phyloP scores from a whole-genome alignment of 2,888 invertebrate genomes.

The Furcula furcula region DNA sequence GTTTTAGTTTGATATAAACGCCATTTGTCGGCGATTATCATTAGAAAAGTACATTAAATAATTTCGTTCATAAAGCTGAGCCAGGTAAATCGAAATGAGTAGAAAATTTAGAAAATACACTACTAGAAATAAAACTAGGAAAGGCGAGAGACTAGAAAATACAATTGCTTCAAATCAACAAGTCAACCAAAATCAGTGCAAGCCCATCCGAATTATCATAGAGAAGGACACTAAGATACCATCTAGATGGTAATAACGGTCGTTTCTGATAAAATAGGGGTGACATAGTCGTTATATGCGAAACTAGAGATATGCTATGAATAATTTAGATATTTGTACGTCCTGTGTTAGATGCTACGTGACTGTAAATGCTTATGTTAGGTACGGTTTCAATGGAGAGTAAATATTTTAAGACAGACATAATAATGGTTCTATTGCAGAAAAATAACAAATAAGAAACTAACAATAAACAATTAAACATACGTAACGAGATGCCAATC shows the following conservation, averaged over 20 bases:
- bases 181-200: constrained; percentile 18
- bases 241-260: constrained; percentile 20
- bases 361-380: not conserved
- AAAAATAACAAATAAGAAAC: too few relatives aligned
- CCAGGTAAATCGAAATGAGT: too few relatives aligned
- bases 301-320: constrained; percentile 13
- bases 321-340: constrained; percentile 20
- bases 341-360: constrained; percentile 3
- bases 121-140: too few relatives aligned
- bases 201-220: constrained; percentile 5
- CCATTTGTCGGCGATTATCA: too few relatives aligned
- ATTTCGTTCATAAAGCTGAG: too few relatives aligned
- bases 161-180: constrained; percentile 12
- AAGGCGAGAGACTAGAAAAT: too few relatives aligned
- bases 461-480: too few relatives aligned
- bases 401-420: too few relatives aligned
- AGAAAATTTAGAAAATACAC: too few relatives aligned
- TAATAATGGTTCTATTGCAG: too few relatives aligned
- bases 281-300: constrained; percentile 13
- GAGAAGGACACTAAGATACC: constrained; percentile 17
- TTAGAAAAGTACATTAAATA: too few relatives aligned
- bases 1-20: too few relatives aligned
- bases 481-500: not conserved
- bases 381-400: not conserved
- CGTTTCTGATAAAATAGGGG: constrained; percentile 24